Evolutionary conservation across 2,797 vertebrate species (phyloP).

Genomic region (Neoniphon sammara): DNA sequence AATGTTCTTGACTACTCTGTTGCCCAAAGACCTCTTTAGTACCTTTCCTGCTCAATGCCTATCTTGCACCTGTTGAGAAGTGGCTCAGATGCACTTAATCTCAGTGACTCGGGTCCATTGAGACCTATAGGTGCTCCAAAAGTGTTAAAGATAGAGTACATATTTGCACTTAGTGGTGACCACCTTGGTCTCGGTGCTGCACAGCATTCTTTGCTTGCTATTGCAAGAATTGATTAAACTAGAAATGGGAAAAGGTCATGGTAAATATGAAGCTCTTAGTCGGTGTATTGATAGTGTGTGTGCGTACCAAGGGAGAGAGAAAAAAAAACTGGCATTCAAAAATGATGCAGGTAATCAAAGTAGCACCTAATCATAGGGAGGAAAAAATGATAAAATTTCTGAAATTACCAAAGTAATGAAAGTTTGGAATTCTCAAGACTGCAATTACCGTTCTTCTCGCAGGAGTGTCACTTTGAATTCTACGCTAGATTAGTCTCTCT

Average conservation of each 20-base stretch:
- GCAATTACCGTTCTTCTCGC: constrained; percentile 12
- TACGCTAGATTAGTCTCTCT: constrained; percentile 36
- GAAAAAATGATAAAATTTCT: background rate
- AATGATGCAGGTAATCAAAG: constrained; percentile 12
- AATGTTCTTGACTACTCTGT: background rate
- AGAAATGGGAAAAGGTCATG: constrained; percentile 65
- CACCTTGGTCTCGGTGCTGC: constrained; percentile 27
- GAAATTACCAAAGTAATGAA: constrained; percentile 8
- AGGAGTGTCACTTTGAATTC: constrained; percentile 28
- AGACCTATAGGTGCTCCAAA: constrained; percentile 57
- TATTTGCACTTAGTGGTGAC: constrained; percentile 7
- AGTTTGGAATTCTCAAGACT: constrained; percentile 27
- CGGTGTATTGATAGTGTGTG: constrained; percentile 21
- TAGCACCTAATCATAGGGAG: constrained; percentile 2
- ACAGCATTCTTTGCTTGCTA: constrained; percentile 47
- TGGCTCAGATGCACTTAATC: constrained; percentile 49
- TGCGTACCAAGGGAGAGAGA: constrained; percentile 1
- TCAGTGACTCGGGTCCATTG: constrained; percentile 45
- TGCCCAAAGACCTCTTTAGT: constrained; percentile 4
- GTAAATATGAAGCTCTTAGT: constrained; percentile 55
- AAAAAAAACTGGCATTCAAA: constrained; percentile 13
- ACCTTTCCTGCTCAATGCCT: constrained; percentile 30
- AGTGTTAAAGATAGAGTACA: constrained; percentile 44
- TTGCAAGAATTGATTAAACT: constrained; percentile 65
- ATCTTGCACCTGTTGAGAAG: constrained; percentile 41